phyloP scores from a whole-genome alignment of 2,797 vertebrate genomes.

The Euphonia xanthogaster region DNA sequence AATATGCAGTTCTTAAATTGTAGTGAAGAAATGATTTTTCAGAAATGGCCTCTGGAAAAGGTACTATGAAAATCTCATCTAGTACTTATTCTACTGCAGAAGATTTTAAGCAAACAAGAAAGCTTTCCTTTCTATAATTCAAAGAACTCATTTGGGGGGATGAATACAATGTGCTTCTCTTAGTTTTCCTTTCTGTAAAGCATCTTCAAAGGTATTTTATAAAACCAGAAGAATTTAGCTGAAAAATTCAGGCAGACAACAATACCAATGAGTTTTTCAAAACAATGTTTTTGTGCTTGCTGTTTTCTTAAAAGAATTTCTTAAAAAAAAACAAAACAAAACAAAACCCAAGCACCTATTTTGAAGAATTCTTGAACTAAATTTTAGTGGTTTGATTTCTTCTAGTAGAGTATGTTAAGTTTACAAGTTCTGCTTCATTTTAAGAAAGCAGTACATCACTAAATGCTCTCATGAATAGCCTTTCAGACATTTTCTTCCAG shows the following conservation, averaged over 20 bases:
- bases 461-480: background rate
- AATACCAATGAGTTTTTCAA: background rate
- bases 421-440: background rate
- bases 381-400: background rate
- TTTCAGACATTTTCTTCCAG: background rate
- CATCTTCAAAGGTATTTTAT: background rate
- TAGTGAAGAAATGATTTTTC: background rate
- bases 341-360: background rate
- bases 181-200: background rate
- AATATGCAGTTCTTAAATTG: background rate
- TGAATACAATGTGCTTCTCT: background rate
- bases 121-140: background rate
- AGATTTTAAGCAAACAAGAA: background rate
- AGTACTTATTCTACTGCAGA: background rate
- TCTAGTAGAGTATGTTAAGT: background rate
- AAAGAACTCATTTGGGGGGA: background rate
- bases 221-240: background rate
- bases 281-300: background rate
- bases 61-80: background rate
- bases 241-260: background rate
- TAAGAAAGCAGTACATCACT: background rate
- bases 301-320: background rate
- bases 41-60: background rate
- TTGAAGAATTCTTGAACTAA: background rate
- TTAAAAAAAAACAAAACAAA: background rate